Conservation (phyloP, 2,113 vertebrate genomes). For the Arvicanthis niloticus region DNA sequence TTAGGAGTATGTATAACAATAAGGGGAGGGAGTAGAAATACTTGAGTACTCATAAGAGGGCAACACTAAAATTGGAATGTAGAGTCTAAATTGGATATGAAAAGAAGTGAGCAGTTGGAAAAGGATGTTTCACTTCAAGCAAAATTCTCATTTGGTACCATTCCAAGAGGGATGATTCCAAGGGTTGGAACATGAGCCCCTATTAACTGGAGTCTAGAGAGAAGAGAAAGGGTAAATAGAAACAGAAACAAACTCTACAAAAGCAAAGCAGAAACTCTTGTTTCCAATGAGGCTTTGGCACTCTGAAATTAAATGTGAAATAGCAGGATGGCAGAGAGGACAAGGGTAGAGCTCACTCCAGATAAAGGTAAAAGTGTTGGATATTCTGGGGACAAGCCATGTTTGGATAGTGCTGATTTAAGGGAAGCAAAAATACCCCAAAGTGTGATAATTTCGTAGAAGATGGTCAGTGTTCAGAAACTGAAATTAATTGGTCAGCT, state of each 20-base stretch:
- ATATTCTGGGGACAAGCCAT: not conserved
- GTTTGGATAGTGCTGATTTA: not conserved
- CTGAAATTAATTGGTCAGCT: not conserved
- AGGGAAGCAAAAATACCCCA: not conserved
- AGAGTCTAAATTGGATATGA: not conserved
- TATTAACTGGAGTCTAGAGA: not conserved
- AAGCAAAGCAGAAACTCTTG: not conserved
- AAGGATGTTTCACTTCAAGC: not conserved
- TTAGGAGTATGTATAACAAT: not conserved
- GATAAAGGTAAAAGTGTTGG: not conserved
- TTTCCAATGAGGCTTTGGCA: not conserved
- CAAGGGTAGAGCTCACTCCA: rapidly evolving
- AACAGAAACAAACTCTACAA: not conserved
- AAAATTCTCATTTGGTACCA: not conserved
- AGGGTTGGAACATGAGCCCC: conserved; percentile 3
- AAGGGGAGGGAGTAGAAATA: not conserved
- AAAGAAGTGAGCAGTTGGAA: not conserved
- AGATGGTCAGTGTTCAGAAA: not conserved
- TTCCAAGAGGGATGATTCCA: conserved; percentile 44
- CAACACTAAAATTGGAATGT: not conserved
- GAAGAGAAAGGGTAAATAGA: not conserved
- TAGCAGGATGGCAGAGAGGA: not conserved
- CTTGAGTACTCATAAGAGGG: not conserved
- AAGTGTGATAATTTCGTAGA: not conserved
- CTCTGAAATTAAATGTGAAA: not conserved